A percentile compares a stretch with the other conserved stretches of the same genome.
phyloP scores from a whole-genome alignment of 2,888 invertebrate genomes.

The Chaitophorus viminalis region DNA sequence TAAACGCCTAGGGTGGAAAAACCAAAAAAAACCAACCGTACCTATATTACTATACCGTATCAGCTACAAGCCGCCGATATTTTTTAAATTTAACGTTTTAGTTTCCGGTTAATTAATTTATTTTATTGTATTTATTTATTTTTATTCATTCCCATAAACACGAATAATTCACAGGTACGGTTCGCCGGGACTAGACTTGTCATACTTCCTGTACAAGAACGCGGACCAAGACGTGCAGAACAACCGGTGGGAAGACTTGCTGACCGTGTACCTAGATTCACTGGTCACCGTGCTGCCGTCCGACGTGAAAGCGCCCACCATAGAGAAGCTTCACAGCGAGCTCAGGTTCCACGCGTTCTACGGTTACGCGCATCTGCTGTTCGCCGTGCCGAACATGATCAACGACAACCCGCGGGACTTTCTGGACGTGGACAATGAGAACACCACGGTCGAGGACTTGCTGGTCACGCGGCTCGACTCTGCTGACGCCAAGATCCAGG shows the following conservation, averaged over 20 bases:
- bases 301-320: constrained; percentile 48
- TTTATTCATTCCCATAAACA: no score
- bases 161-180: constrained; percentile 49
- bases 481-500: constrained; percentile 41
- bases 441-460: not conserved
- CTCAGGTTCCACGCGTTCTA: constrained; percentile 52
- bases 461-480: constrained; percentile 36
- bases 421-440: constrained; percentile 10
- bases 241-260: constrained; percentile 52
- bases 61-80: no score
- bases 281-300: constrained; percentile 38
- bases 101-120: no score
- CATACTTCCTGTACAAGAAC: constrained; percentile 55
- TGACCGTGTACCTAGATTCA: constrained; percentile 45
- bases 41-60: no score
- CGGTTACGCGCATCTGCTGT: constrained; percentile 54
- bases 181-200: constrained; percentile 50
- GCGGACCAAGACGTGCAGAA: constrained; percentile 34
- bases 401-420: constrained; percentile 6
- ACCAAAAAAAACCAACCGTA: no score
- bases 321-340: constrained; percentile 34
- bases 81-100: no score
- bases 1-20: no score
- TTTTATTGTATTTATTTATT: no score
- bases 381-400: constrained; percentile 56